These are phyloP conservation scores for Synanthedon myopaeformis DNA, from an alignment of 2,888 invertebrate genomes.

Conservation along the genomic window DNA sequence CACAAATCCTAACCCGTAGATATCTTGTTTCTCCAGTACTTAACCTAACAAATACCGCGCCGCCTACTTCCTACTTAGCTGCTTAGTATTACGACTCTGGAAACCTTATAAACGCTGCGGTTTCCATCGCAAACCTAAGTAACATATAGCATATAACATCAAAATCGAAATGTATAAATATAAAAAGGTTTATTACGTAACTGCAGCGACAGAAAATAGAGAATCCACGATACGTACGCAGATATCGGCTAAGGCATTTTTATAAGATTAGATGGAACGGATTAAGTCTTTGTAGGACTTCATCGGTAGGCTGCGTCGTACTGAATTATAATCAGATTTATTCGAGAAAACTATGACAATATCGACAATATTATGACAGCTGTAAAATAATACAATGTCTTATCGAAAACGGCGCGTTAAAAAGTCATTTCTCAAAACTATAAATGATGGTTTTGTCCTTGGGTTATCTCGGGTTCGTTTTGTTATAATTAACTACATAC, in stretches of 20 bases:
- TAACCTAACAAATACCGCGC: conserved; percentile 63
- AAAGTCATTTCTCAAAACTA: neutral
- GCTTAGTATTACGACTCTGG: conserved; percentile 58
- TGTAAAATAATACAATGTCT: neutral
- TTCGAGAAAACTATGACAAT: conserved; percentile 3
- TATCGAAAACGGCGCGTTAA: conserved; percentile 1
- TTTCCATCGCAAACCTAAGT: conserved; percentile 39
- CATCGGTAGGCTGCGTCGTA: conserved; percentile 35
- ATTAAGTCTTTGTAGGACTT: conserved; percentile 64
- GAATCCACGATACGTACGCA: neutral
- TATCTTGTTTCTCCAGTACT: conserved; percentile 70
- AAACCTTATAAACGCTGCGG: conserved; percentile 62
- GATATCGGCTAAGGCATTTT: conserved; percentile 48
- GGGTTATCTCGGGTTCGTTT: conserved; percentile 14
- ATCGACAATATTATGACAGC: neutral
- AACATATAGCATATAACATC: neutral
- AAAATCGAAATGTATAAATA: too few species aligned
- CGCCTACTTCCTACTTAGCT: conserved; percentile 58
- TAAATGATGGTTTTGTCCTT: conserved; percentile 3
- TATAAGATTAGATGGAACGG: conserved; percentile 69
- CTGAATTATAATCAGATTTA: conserved; percentile 32
- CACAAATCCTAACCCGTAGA: conserved; percentile 41
- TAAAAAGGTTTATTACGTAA: too few species aligned
- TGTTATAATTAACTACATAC: conserved; percentile 5
- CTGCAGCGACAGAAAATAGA: neutral